Evolutionary conservation across 2,888 invertebrate species (phyloP).

Genomic region (Rapana venosa): DNA sequence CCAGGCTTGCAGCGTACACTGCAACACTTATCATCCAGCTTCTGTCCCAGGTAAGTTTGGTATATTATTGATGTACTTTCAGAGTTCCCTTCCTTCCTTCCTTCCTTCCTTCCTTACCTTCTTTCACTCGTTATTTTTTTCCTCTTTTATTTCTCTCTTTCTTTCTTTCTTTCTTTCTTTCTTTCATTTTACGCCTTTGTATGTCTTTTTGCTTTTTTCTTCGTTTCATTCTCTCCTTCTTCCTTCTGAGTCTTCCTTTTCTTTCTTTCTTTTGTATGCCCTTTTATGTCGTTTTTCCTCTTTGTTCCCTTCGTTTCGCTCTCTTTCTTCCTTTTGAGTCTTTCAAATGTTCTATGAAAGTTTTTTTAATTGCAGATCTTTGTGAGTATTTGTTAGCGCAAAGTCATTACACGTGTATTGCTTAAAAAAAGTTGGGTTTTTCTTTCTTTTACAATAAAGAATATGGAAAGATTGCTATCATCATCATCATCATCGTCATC

Average conservation of each 20-base stretch:
- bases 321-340: not conserved
- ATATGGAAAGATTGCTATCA: too few species aligned
- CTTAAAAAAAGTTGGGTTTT: too few species aligned
- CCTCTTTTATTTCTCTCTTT: not conserved
- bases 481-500: too few species aligned
- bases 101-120: not conserved
- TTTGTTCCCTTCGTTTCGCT: not conserved
- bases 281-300: not conserved
- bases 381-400: too few species aligned
- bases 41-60: constrained; percentile 11
- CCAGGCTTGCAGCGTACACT: too few species aligned
- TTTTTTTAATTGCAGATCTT: too few species aligned
- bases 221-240: not conserved
- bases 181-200: not conserved
- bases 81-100: not conserved
- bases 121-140: not conserved
- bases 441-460: too few species aligned
- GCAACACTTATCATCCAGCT: not conserved
- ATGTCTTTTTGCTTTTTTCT: not conserved
- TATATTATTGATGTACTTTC: not conserved
- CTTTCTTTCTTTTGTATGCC: not conserved
- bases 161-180: not conserved
- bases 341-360: not conserved
- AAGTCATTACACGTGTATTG: too few species aligned
- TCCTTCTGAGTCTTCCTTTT: not conserved